phyloP scores from a whole-genome alignment of 2,113 vertebrate species.

The Cyprinus carpio region DNA sequence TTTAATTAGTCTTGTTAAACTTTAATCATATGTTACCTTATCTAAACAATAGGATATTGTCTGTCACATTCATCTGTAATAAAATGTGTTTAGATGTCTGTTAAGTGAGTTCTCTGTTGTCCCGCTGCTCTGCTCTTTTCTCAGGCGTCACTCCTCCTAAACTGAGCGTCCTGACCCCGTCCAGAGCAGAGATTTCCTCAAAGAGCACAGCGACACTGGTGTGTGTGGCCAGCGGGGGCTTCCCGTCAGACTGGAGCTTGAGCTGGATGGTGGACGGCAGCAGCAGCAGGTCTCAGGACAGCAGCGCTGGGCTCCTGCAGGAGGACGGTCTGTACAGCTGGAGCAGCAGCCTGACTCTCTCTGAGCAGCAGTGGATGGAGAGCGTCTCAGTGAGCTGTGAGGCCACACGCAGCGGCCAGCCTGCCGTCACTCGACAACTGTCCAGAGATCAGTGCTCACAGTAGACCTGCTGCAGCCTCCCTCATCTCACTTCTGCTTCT shows the following conservation, averaged over 20 bases:
- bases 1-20: neutral
- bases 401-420: constrained; percentile 56
- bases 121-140: neutral
- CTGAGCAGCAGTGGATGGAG: constrained; percentile 56
- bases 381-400: constrained; percentile 60
- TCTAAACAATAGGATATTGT: neutral
- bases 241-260: constrained; percentile 61
- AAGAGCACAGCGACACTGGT: constrained; percentile 61
- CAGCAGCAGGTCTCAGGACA: constrained; percentile 37
- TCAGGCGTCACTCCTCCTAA: constrained; percentile 44
- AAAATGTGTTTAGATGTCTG: neutral
- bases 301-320: constrained; percentile 47
- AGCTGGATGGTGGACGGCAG: constrained; percentile 58
- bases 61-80: neutral
- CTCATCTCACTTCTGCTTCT: neutral
- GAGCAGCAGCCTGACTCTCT: constrained; percentile 57
- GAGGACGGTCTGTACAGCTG: constrained; percentile 39
- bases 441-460: constrained; percentile 54
- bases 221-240: constrained; percentile 64
- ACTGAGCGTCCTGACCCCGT: constrained; percentile 65
- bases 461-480: constrained; percentile 39
- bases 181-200: constrained; percentile 53
- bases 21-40: neutral
- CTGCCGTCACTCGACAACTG: constrained; percentile 57
- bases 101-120: neutral